Base-by-base conservation (phyloP, 2,113 vertebrate species). In the Gadus chalcogrammus region DNA sequence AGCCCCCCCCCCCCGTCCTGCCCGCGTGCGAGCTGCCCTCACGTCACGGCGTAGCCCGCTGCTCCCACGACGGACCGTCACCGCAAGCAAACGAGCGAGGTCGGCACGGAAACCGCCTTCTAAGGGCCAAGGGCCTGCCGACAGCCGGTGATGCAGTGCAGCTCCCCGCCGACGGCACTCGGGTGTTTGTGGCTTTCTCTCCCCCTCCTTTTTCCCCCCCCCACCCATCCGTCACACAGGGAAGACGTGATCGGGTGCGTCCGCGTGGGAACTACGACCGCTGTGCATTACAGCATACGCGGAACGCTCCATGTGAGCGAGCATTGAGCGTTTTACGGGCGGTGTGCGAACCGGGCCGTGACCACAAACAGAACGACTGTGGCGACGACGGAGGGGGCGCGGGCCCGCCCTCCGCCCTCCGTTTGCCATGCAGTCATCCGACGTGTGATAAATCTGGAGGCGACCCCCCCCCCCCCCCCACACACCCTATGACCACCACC, bases 401-500 rank as follows among this genome's bases (percentile, higher is more conserved):
- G 28, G 71, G 71, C 61, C 72, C 5, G 11, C 42, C 76, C 38
- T 67, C 61, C 52, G 56, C 48, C 24, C 53, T 65, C 35, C 38
- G 1, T 55, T 48, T 48, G 42, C 42, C 42, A 48, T 48, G 8
- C 42, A 48, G 42, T 48, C 42, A 48, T 48, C 42, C 42, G 11
- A 48, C 42, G 42, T 48, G 42, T 48, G 42, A 48, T 48, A 48
- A 48, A 48, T 48, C 6, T 9, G 42, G 42, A 48, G 42, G 42
- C 42, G 42, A 1, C 8, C 2, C 42, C 42, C 8, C 55, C 55
- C 20, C 20, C 20, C 20, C 20, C 20, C 20, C 20, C 20, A 4
- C 11, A 6, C 83, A 80, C 84, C 86, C 78, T 85, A 84, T 71
- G 82, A 88, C 87, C 85, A 82, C 79, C 75, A 76, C 31, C 31